Base-by-base conservation (phyloP, 1,140 invertebrate genomes). In the Orchestia grillus region DNA sequence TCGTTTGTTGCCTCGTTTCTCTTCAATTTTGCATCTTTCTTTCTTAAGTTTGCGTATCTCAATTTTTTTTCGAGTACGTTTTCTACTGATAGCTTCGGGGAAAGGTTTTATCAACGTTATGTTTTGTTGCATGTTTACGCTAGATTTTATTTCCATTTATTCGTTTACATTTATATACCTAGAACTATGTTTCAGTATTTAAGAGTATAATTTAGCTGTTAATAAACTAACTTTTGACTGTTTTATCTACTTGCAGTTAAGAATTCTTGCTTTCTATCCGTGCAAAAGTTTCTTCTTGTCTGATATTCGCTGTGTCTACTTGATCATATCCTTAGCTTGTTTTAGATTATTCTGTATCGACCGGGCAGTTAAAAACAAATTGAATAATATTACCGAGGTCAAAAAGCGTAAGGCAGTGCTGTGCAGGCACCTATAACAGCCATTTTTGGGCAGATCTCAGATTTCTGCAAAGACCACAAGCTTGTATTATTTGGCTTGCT, bases 21-120 rank as follows among this genome's bases (percentile, higher is more conserved):
- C 62, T 77, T 77, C 36, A 28, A 77, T 77, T 77, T 77, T 23
- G 11, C 36, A 36, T 77, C 62, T 77, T 77, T 77, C 62, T 77
- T 77, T 15, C 11, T 15, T 77, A 23, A 77, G 15, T 77, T 77
- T 36, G 15, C 62, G 62, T 19, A 53, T 8, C 15, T 77, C 62
- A n/a, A n/a, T 77, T 36, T 19, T 28, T 77, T 77, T 77, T 3
- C 11, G 92, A 57, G 42, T 40, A 6, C 92, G 45, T 41, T 47
- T 95, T 96, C 77, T 77, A 92, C 40, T n/a, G 44, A 95, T 8
- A 77, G 6, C 40, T 53, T 95, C 91, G 77, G 87, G 88, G 40
- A 95, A 36, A 87, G 44, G 41, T 94, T 41, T 95, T 41, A 43
- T 43, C n/a, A 8, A 57, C 47, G 41, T 42, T 88, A 43, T 40